These are phyloP conservation scores for Clepsis dumicolana DNA, from an alignment of 2,888 invertebrate species.

Conservation along the genomic window DNA sequence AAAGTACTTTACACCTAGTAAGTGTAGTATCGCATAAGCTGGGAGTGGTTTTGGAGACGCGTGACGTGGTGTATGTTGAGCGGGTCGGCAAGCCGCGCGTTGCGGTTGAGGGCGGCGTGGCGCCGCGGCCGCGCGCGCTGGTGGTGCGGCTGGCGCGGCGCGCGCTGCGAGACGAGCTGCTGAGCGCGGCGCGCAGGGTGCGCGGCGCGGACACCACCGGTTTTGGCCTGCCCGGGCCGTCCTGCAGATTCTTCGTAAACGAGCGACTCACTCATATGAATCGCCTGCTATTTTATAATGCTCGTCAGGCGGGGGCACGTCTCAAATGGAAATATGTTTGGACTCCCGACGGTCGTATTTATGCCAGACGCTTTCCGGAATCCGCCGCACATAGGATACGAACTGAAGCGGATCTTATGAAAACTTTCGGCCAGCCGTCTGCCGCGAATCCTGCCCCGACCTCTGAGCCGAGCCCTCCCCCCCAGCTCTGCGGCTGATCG, in stretches of 20 bases:
- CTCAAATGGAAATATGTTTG: conserved; percentile 30
- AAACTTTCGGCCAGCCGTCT: conserved; percentile 5
- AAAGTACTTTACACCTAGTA: too few relatives aligned
- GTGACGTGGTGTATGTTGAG: too few relatives aligned
- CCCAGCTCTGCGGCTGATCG: too few relatives aligned
- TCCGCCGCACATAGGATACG: conserved; percentile 14
- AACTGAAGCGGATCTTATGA: conserved; percentile 15
- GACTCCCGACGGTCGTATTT: conserved; percentile 27
- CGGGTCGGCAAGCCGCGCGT: too few relatives aligned
- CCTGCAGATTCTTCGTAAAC: not conserved
- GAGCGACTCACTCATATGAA: conserved; percentile 6
- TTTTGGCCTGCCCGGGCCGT: conserved; percentile 2
- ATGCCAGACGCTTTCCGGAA: conserved; percentile 12
- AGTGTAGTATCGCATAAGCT: too few relatives aligned
- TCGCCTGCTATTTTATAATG: conserved; percentile 22
- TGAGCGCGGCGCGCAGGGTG: too few relatives aligned
- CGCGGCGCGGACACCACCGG: too few relatives aligned
- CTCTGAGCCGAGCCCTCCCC: too few relatives aligned
- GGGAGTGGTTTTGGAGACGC: too few relatives aligned
- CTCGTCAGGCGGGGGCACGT: conserved; percentile 18
- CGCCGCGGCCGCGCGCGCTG: not conserved
- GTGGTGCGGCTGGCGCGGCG: not conserved
- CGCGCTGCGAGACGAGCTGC: too few relatives aligned
- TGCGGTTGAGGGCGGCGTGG: not conserved
- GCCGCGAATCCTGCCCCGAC: not conserved